Evolutionary conservation across 2,113 vertebrate genomes (phyloP).

Genomic region (Chloroceryle aenea): DNA sequence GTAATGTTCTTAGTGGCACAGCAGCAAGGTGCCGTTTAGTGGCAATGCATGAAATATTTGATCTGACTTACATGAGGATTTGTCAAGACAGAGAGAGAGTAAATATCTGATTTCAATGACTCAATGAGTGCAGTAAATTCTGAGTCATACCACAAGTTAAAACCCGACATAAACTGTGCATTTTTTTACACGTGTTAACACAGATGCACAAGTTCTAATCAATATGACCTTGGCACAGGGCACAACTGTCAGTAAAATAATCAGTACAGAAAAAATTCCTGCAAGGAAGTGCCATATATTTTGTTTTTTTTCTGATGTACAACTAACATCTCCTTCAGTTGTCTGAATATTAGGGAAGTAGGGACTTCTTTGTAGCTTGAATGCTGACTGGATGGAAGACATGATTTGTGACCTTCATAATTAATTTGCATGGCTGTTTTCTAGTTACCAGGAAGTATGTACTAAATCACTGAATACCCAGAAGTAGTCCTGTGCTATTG

Average conservation of each 20-base stretch:
- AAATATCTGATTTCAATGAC: neutral
- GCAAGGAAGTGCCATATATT: neutral
- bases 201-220: neutral
- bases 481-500: neutral
- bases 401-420: neutral
- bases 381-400: neutral
- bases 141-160: neutral
- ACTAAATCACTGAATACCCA: slow-evolving; percentile 18
- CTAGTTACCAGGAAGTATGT: neutral
- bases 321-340: neutral
- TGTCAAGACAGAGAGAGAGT: neutral
- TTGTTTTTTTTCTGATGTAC: neutral
- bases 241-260: neutral
- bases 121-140: neutral
- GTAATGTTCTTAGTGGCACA: neutral
- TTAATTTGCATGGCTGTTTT: neutral
- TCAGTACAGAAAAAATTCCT: neutral
- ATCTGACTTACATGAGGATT: neutral
- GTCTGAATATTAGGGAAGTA: neutral
- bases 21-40: neutral
- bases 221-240: neutral
- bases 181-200: rapidly evolving
- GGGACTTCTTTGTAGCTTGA: neutral
- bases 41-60: neutral
- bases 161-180: rapidly evolving